Evolutionary conservation across 2,888 invertebrate species (phyloP).

Genomic region (Dromius quadrimaculatus): DNA sequence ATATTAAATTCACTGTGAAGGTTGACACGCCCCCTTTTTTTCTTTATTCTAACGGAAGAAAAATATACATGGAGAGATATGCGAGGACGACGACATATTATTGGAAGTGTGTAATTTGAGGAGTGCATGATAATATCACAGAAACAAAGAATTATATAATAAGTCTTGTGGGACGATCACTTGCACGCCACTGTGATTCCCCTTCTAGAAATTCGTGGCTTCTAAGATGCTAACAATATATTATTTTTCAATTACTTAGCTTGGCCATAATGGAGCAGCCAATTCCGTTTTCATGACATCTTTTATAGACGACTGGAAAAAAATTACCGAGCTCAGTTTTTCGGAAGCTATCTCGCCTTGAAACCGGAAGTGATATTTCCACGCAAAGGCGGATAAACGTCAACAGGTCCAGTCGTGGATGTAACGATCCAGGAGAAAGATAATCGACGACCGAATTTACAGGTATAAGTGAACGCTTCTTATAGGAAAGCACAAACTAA

Average conservation of each 20-base stretch:
- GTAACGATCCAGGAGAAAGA: background rate
- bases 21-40: slow-evolving; percentile 7
- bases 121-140: too few relatives aligned
- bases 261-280: slow-evolving; percentile 33
- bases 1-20: slow-evolving; percentile 39
- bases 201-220: background rate
- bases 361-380: slow-evolving; percentile 45
- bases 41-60: background rate
- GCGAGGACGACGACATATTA: too few relatives aligned
- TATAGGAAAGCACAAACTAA: slow-evolving; percentile 8
- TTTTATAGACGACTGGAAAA: slow-evolving; percentile 23
- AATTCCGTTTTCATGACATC: slow-evolving; percentile 41
- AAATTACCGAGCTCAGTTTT: slow-evolving; percentile 41
- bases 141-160: too few relatives aligned
- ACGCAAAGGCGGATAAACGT: slow-evolving; percentile 40
- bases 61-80: background rate
- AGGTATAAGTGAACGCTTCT: slow-evolving; percentile 29
- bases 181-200: slow-evolving; percentile 11
- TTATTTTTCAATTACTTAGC: slow-evolving; percentile 52
- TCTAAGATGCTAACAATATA: slow-evolving; percentile 40
- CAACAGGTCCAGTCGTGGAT: slow-evolving; percentile 32
- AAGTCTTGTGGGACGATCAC: background rate
- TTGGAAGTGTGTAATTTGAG: too few relatives aligned
- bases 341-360: slow-evolving; percentile 38
- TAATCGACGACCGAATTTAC: slow-evolving; percentile 11